Base-by-base conservation (phyloP, 2,797 vertebrate species). In the Halcyon chelicuti region DNA sequence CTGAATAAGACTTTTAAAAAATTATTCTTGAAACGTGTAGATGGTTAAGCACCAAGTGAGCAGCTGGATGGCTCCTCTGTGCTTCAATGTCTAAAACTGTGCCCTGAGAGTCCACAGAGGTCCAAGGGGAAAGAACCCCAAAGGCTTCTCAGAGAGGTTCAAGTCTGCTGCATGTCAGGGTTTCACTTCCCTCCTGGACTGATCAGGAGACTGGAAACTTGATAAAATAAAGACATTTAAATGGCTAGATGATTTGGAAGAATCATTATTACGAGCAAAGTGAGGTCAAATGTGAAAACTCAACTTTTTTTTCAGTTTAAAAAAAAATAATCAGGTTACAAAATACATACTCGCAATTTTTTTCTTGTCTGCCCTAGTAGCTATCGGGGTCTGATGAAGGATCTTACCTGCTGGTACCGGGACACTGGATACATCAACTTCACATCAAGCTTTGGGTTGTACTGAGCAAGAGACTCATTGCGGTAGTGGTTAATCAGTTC, bases 401-500 rank as follows among this genome's bases (percentile, higher is more conserved):
- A 75, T 17, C 97, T 96, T 93, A 98, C 98, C 98, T 98, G 98
- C 70, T 98, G 98, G 90, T 98, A 98, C 79, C 98, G 98, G 76
- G 99, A 99, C 75, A 99, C 98, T 1, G 99, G 99, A 72, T 99
- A 98, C 94, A 98, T 99, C 96, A 99, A 97, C 97, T 99, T 99
- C 84, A 99, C 98, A 73, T 99, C 99, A 86, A 99, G 98, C 31
- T 98, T 99, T 14, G 99, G 98, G 89, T 99, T 99, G 96, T 99
- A 99, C 92, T 99, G 99, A 91, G 99, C 99, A 71, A 99, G 98
- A 29, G 99, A 99, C 88, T 99, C 98, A 28, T 99, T 99, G 94
- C 98, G 99, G 95, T 99, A 99, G 97, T 99, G 98, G 98, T 98
- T 99, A 83, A 99, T 99, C 90, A 99, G 98, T 75, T 99, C 99